Base-by-base conservation (phyloP, 2,888 invertebrate genomes). In the Meteorus cinctellus region DNA sequence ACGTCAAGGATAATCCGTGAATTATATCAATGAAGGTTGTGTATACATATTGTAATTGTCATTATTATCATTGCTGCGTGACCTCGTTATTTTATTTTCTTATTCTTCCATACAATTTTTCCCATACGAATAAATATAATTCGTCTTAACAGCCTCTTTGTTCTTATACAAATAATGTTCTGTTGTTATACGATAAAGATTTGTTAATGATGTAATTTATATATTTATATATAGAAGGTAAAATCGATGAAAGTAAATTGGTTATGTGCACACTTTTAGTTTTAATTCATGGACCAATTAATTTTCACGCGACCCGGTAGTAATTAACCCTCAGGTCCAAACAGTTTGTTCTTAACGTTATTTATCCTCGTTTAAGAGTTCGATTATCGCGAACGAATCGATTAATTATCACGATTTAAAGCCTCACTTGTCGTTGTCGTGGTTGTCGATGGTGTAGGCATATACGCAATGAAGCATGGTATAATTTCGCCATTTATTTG, bases 321-420 rank as follows among this genome's bases (percentile, higher is more conserved):
- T 62, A 62, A 62, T 62, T 62, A 62, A 62, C 14, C 31, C 31
- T 10, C n/a, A 19, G 16, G 1, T 62, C 31, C 62, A 31, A 29
- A n/a, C 29, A 16, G 31, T 62, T 62, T 62, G 31, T 62, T 62
- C 62, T 3, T 31, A 31, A 29, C 31, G 31, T 29, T 16, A 31
- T 62, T 62, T 27, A 16, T 62, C 31, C 8, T 62, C 16, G 19
- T 55, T 19, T 6, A 55, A 55, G 48, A 48, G 48, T 55, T 55
- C 19, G 55, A 55, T 55, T 55, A 55, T 55, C 55, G 55, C 19
- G 19, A 55, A 55, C 19, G 55, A 55, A 55, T 55, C 55, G 55
- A 55, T 55, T 55, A 55, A 65, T 65, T 65, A 31, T 65, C 65
- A 65, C 65, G 36, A 65, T 65, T 65, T 62, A 62, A 36, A 36